Conservation (phyloP, 53 echinoderm and acorn worm species). For the Holothuria leucospilota region DNA sequence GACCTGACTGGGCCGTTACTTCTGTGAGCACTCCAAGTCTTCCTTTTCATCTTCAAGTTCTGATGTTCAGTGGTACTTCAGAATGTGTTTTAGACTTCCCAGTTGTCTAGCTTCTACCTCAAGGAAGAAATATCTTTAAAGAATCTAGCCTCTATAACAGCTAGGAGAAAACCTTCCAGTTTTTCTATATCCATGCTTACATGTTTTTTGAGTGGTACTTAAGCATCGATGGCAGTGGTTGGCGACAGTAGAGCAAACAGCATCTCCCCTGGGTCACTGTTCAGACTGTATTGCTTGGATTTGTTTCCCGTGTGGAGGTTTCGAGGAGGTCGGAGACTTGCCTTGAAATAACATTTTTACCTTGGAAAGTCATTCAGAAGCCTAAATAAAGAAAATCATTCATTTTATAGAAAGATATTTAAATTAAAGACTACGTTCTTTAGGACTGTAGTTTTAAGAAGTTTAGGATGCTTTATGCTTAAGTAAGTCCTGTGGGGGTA, state of each 20-base stretch:
- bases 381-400: not conserved
- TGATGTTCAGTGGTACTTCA: too few species aligned
- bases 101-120: too few species aligned
- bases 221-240: not conserved
- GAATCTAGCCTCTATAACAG: too few species aligned
- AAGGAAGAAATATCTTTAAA: too few species aligned
- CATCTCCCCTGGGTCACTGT: not conserved
- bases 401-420: not conserved
- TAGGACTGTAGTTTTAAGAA: too few species aligned
- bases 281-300: not conserved
- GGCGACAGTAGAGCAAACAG: not conserved
- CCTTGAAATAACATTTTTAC: not conserved
- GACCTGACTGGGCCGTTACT: slow-evolving; percentile 97
- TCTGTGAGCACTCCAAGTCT: slow-evolving; percentile 71
- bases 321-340: not conserved
- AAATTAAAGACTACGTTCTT: too few species aligned
- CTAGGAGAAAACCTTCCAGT: too few species aligned
- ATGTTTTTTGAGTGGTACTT: not conserved
- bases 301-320: not conserved
- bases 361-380: not conserved
- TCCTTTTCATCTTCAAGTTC: not conserved
- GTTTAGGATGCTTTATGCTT: too few species aligned
- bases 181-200: not conserved
- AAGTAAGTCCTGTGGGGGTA: too few species aligned
- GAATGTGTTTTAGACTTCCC: too few species aligned